Evolutionary conservation across 2,888 invertebrate genomes (phyloP).

Genomic region (Lamproptera curius): DNA sequence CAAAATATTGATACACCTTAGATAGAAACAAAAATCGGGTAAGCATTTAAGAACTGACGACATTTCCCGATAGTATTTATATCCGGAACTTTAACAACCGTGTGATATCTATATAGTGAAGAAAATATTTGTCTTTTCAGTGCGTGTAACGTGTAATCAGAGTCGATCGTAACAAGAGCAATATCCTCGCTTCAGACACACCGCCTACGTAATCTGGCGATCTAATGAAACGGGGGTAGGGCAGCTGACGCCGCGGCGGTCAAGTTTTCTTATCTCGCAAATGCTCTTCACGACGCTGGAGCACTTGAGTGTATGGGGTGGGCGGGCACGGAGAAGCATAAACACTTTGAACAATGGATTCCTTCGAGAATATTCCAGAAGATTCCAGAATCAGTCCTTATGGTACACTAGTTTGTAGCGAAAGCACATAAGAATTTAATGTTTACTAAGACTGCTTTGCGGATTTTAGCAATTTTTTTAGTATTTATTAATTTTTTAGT

Average conservation of each 20-base stretch:
- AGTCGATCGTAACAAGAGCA: conserved; percentile 11
- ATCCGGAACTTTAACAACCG: too few relatives aligned
- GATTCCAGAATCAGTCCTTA: background rate
- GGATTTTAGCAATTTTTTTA: too few relatives aligned
- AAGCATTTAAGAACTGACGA: too few relatives aligned
- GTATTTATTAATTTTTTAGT: too few relatives aligned
- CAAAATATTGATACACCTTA: too few relatives aligned
- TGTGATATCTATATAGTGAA: too few relatives aligned
- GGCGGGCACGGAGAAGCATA: conserved; percentile 18
- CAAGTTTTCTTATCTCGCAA: conserved; percentile 64
- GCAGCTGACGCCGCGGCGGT: conserved; percentile 54
- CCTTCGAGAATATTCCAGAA: background rate
- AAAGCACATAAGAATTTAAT: too few relatives aligned
- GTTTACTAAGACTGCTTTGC: too few relatives aligned
- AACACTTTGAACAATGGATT: background rate
- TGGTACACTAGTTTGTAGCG: too few relatives aligned
- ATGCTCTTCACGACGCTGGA: conserved; percentile 58
- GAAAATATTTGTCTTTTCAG: conserved; percentile 8
- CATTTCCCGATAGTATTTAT: too few relatives aligned
- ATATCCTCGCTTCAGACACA: conserved; percentile 26
- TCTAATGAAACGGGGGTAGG: conserved; percentile 42
- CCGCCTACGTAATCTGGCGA: conserved; percentile 38
- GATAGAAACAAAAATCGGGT: too few relatives aligned
- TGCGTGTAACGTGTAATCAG: conserved; percentile 13
- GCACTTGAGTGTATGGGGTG: conserved; percentile 41